Evolutionary conservation across 2,888 invertebrate genomes (phyloP), one percentile per base, ranked within the genome.

Genomic region (Pilophorus perplexus): DNA sequence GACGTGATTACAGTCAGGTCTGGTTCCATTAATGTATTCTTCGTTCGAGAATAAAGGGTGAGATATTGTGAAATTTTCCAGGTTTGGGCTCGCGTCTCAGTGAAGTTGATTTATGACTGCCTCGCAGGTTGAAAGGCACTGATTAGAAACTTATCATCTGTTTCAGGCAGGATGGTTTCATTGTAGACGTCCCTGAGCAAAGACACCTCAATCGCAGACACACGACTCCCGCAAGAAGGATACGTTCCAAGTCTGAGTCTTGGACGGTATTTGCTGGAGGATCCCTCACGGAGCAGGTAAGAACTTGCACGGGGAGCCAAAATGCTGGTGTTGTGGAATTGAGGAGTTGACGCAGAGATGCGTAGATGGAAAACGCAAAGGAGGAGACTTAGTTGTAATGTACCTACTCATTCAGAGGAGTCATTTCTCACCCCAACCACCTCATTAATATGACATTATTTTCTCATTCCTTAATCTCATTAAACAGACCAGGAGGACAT

Each of bases 241-340:
- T 64, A n/a, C 59, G 70, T 8, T 70, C 70, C 1, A 70, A 70
- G 38, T 70, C 70, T 10, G 70, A 70, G 40, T 68, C 68, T 0
- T 69, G 68, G 50, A 64, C 68, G 4, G 57, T 70, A 40, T 68
- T 68, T 33, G 52, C 67, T 23, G 60, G 57, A 10, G 68, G 66
- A 6, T 70, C 70, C 2, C 46, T 62, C 12, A 62, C 62, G 14
- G 38, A 62, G 16, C 62, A 62, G 22, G 59, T 42, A 16, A 28
- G n/a, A n/a, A n/a, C n/a, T n/a, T n/a, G n/a, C n/a, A n/a, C n/a
- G n/a, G n/a, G n/a, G n/a, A n/a, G n/a, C n/a, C n/a, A n/a, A n/a
- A n/a, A n/a, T n/a, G n/a, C n/a, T n/a, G n/a, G n/a, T n/a, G n/a
- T n/a, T n/a, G n/a, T n/a, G n/a, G n/a, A n/a, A n/a, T n/a, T n/a